Evolutionary conservation across 1,140 invertebrate genomes (phyloP).

Genomic region (Pseudachorutes palmiensis): DNA sequence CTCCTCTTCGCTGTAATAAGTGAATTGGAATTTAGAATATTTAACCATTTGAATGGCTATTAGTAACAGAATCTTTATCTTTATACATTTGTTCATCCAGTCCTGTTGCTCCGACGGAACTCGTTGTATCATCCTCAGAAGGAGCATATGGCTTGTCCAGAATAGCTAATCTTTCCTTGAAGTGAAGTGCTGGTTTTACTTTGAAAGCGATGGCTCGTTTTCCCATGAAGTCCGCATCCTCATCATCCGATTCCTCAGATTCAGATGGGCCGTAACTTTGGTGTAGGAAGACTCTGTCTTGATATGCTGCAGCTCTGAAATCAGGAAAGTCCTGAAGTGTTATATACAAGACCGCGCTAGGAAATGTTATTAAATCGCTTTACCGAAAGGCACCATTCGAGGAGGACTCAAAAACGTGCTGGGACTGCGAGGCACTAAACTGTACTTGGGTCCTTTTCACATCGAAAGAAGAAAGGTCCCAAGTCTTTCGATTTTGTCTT

Average conservation of each 20-base stretch:
- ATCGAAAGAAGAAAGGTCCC: slow-evolving; percentile 29
- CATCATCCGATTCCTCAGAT: slow-evolving; percentile 42
- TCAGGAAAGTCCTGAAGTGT: not conserved
- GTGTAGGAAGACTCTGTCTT: slow-evolving; percentile 27
- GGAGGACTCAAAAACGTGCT: slow-evolving; percentile 18
- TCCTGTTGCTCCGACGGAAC: slow-evolving; percentile 27
- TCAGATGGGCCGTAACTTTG: slow-evolving; percentile 37
- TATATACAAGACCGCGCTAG: not conserved
- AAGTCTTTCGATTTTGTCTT: slow-evolving; percentile 28
- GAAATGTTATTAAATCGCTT: not conserved
- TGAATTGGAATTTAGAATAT: slow-evolving; percentile 22
- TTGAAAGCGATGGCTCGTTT: slow-evolving; percentile 21
- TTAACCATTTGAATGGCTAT: too few species aligned
- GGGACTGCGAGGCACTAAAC: slow-evolving; percentile 29
- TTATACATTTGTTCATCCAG: slow-evolving; percentile 11
- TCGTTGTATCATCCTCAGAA: slow-evolving; percentile 29
- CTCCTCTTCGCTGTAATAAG: slow-evolving; percentile 28
- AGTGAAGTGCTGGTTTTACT: slow-evolving; percentile 18
- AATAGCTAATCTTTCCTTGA: slow-evolving; percentile 23
- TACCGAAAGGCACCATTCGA: slow-evolving; percentile 16
- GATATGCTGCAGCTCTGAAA: slow-evolving; percentile 19
- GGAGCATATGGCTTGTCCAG: slow-evolving; percentile 28
- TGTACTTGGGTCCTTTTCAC: slow-evolving; percentile 24
- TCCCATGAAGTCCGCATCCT: slow-evolving; percentile 39
- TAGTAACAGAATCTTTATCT: too few species aligned